A percentile compares a stretch with the other conserved stretches of the same genome.
Conservation (phyloP, 1,140 invertebrate genomes). For the Caenorhabditis remanei region DNA sequence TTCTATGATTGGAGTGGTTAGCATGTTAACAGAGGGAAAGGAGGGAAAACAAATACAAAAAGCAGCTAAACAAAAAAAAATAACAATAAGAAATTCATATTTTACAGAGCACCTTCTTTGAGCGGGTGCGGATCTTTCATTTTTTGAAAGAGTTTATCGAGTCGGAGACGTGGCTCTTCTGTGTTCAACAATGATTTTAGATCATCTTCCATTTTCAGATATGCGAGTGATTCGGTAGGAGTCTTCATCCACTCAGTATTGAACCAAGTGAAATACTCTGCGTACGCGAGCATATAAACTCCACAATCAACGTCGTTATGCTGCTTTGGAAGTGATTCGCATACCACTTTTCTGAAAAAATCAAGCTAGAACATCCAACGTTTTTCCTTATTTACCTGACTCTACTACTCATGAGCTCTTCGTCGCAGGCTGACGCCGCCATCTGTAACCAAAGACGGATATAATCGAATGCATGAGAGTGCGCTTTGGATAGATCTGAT, state of each 20-base stretch:
- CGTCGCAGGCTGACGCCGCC: neutral
- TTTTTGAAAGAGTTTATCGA: neutral
- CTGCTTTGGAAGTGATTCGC: neutral
- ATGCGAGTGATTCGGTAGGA: neutral
- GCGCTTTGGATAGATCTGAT: neutral
- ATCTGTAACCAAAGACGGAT: constrained; percentile 31
- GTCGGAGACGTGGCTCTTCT: neutral
- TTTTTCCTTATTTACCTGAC: neutral
- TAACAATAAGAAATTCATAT: neutral
- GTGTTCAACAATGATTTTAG: neutral
- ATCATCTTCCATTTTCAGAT: neutral
- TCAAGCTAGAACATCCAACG: neutral
- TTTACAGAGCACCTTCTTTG: neutral
- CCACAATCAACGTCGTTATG: constrained; percentile 11
- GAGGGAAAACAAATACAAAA: neutral
- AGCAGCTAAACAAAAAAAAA: neutral
- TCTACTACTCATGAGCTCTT: neutral
- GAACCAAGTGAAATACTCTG: constrained; percentile 25
- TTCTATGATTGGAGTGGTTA: no score
- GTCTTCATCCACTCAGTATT: neutral
- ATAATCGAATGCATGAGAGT: neutral
- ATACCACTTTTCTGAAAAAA: constrained; percentile 19
- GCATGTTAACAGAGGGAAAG: neutral
- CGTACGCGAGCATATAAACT: neutral
- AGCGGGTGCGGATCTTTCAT: neutral